Conservation (phyloP, 2,888 invertebrate genomes). For the Drosophila borborema region DNA sequence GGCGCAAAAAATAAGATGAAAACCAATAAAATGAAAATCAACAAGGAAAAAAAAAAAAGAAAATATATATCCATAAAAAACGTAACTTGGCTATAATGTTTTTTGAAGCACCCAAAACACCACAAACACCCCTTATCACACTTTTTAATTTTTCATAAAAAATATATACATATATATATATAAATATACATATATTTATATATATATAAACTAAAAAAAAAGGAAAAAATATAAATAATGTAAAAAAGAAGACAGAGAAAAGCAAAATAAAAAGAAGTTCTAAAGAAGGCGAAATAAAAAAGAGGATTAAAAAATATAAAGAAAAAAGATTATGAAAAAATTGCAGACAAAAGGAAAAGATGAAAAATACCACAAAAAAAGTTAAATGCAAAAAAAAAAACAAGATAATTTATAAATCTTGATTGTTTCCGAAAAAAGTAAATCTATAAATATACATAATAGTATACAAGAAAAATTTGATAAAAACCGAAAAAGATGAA, state of each 20-base stretch:
- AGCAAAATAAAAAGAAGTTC: constrained; percentile 63
- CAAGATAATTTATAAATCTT: constrained; percentile 56
- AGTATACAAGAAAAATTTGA: constrained; percentile 65
- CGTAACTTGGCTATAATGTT: constrained; percentile 84
- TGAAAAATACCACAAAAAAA: constrained; percentile 59
- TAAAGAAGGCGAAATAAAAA: constrained; percentile 55
- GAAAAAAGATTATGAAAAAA: constrained; percentile 50
- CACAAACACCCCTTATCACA: constrained; percentile 82
- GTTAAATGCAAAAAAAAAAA: constrained; percentile 43
- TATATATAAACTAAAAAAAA: constrained; percentile 43
- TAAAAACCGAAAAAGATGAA: constrained; percentile 68
- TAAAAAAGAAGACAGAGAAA: constrained; percentile 62
- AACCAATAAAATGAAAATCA: constrained; percentile 61
- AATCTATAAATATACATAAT: constrained; percentile 60
- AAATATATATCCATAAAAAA: constrained; percentile 33
- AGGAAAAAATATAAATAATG: constrained; percentile 43
- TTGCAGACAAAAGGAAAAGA: constrained; percentile 63
- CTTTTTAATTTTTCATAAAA: constrained; percentile 79
- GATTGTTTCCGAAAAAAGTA: constrained; percentile 50
- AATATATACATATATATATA: constrained; percentile 38
- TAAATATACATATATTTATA: constrained; percentile 37
- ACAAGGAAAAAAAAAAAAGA: constrained; percentile 50
- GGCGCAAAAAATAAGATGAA: constrained; percentile 68
- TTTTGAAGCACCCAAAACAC: constrained; percentile 84
- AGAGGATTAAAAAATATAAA: constrained; percentile 47